Conservation (phyloP, 1,140 invertebrate genomes). For the Lepeophtheirus salmonis region DNA sequence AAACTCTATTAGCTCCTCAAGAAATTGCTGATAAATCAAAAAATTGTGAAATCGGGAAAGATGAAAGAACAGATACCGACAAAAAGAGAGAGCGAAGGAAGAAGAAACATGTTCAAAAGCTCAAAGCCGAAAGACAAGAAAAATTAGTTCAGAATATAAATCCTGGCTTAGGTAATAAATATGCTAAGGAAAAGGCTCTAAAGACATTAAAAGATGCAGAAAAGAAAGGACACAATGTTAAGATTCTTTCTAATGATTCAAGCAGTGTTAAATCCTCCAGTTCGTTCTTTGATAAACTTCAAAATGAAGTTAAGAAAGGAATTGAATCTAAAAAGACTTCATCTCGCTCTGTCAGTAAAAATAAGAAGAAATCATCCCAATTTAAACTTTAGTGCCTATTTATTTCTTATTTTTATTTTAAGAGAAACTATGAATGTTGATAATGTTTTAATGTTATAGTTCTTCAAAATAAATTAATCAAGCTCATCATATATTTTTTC, state of each 20-base stretch:
- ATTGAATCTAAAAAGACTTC: constrained; percentile 11
- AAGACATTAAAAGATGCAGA: constrained; percentile 23
- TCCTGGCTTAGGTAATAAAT: constrained; percentile 25
- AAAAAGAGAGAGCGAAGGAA: constrained; percentile 66
- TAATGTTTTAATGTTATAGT: no score
- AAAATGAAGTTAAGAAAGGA: constrained; percentile 41
- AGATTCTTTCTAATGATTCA: constrained; percentile 28
- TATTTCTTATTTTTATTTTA: neutral
- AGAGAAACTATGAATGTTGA: no score
- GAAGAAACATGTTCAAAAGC: constrained; percentile 55
- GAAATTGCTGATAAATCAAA: constrained; percentile 54
- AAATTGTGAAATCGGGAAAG: constrained; percentile 53
- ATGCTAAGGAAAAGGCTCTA: constrained; percentile 19
- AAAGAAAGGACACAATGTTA: constrained; percentile 23
- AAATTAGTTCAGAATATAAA: constrained; percentile 36
- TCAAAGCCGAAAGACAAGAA: constrained; percentile 27
- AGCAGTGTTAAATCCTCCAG: constrained; percentile 52
- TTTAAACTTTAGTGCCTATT: constrained; percentile 1
- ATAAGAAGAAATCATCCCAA: neutral
- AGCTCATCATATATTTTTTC: no score
- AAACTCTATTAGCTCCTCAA: constrained; percentile 71
- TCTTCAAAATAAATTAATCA: no score
- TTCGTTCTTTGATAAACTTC: constrained; percentile 57
- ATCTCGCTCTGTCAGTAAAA: no score
- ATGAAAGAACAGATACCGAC: constrained; percentile 63